These are phyloP conservation scores for Platycheirus albimanus DNA, from an alignment of 2,888 invertebrate genomes.

Conservation along the genomic window DNA sequence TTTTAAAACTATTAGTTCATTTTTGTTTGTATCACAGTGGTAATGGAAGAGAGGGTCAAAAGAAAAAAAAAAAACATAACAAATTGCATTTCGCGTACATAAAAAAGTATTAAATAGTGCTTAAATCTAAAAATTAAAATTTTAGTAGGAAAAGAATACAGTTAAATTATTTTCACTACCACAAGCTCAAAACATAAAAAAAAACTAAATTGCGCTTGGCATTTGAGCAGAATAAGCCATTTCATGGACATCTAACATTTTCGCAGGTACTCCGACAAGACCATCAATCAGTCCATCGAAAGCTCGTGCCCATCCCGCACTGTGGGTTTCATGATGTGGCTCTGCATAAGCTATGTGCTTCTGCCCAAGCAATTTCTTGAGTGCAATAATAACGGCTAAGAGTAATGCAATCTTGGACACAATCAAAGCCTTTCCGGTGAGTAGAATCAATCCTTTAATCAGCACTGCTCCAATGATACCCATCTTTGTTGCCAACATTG, in stretches of 20 bases:
- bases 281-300: conserved; percentile 82
- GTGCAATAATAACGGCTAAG: conserved; percentile 90
- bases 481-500: conserved; percentile 90
- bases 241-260: conserved; percentile 84
- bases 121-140: conserved; percentile 34
- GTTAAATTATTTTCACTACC: conserved; percentile 9
- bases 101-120: conserved; percentile 17
- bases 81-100: neutral
- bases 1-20: conserved; percentile 34
- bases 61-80: neutral
- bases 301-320: conserved; percentile 86
- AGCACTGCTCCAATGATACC: conserved; percentile 91
- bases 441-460: conserved; percentile 90
- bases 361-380: conserved; percentile 91
- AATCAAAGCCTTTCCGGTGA: conserved; percentile 93
- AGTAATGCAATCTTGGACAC: conserved; percentile 93
- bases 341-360: conserved; percentile 88
- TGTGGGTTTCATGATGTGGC: conserved; percentile 85
- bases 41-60: conserved; percentile 23
- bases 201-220: conserved; percentile 76
- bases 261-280: conserved; percentile 83
- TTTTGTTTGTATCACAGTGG: conserved; percentile 62
- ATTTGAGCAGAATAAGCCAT: conserved; percentile 86
- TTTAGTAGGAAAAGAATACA: conserved; percentile 21
- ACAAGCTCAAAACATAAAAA: neutral